Evolutionary conservation across 2,888 invertebrate genomes (phyloP).

Genomic region (Smittia aterrima): DNA sequence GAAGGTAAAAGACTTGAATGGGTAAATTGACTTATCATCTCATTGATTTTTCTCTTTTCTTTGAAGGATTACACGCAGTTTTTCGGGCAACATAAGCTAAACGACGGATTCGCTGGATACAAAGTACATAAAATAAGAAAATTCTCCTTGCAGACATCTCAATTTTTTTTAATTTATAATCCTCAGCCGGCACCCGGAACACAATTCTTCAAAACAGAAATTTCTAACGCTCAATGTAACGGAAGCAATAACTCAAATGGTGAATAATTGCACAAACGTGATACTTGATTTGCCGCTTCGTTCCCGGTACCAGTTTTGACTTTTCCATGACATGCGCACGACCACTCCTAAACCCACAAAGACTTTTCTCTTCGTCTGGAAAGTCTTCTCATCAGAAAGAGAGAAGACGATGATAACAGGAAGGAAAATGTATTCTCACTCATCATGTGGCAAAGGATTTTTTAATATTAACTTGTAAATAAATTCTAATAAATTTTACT

Average conservation of each 20-base stretch:
- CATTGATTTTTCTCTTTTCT: not conserved
- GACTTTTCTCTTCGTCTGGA: not conserved
- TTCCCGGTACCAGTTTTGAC: constrained; percentile 18
- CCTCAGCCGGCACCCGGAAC: constrained; percentile 33
- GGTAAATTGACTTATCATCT: not conserved
- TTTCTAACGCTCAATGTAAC: constrained; percentile 34
- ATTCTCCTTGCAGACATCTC: not conserved
- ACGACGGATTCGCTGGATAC: constrained; percentile 29
- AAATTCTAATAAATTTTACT: constrained; percentile 34
- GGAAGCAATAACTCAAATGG: constrained; percentile 40
- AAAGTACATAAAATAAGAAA: not conserved
- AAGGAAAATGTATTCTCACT: too few relatives aligned
- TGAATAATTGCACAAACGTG: constrained; percentile 42
- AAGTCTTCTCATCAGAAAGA: not conserved
- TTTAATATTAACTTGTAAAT: constrained; percentile 36
- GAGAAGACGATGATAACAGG: not conserved
- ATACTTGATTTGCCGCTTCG: constrained; percentile 30
- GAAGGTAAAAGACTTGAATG: constrained; percentile 14
- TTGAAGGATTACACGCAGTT: constrained; percentile 33
- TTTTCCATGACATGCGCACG: constrained; percentile 34
- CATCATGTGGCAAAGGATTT: constrained; percentile 1
- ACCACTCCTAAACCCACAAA: constrained; percentile 8
- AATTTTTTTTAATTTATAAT: not conserved
- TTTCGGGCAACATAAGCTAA: constrained; percentile 32
- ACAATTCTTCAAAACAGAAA: constrained; percentile 31